Conservation (phyloP, 1,140 invertebrate species). For the Dendroctonus ponderosae region DNA sequence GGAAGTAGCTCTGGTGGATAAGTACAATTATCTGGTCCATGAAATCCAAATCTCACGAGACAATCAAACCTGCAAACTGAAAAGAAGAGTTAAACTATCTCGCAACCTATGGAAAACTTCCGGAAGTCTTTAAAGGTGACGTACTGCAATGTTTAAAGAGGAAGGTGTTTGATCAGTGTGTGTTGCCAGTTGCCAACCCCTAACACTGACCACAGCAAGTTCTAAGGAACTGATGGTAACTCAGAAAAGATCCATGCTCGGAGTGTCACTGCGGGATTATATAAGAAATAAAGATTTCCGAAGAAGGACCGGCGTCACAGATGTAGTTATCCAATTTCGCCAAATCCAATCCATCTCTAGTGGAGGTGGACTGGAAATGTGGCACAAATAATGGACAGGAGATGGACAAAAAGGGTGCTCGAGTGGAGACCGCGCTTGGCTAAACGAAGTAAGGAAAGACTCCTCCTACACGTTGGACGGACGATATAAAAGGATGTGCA, state of each 20-base stretch:
- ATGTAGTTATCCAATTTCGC: neutral
- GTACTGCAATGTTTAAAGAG: neutral
- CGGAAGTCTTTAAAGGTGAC: neutral
- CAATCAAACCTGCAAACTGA: too few relatives aligned
- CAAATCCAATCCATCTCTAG: too few relatives aligned
- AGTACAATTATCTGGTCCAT: conserved; percentile 12
- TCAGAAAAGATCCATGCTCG: conserved; percentile 8
- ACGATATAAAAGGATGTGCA: conserved; percentile 17
- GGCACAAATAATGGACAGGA: too few relatives aligned
- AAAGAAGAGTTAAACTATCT: conserved; percentile 21
- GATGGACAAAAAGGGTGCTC: neutral
- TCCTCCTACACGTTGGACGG: conserved; percentile 12
- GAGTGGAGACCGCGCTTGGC: neutral
- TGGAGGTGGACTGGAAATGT: neutral
- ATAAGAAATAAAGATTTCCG: conserved; percentile 10
- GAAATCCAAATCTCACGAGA: too few relatives aligned
- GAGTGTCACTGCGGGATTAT: conserved; percentile 5
- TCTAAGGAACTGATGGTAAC: conserved; percentile 21
- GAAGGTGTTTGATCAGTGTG: neutral
- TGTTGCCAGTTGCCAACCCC: neutral
- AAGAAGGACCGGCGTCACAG: conserved; percentile 5
- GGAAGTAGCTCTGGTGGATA: conserved; percentile 15
- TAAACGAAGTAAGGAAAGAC: conserved; percentile 1
- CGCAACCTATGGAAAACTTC: conserved; percentile 1
- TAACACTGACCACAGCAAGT: conserved; percentile 23